Conservation (phyloP, 2,797 vertebrate genomes). For the Echeneis naucrates region DNA sequence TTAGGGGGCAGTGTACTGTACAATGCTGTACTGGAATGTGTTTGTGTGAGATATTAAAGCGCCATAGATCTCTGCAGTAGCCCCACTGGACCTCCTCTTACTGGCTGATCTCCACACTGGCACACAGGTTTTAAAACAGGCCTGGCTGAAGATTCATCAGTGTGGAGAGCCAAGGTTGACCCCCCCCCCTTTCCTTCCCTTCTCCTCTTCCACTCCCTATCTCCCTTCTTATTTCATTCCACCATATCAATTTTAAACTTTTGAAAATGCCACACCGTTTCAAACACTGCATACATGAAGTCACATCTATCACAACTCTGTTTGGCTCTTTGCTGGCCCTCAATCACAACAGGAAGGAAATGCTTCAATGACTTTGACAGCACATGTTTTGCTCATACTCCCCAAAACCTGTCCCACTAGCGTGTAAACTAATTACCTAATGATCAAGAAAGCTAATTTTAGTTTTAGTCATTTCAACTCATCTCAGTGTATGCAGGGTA, state of each 20-base stretch:
- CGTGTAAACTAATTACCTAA: background rate
- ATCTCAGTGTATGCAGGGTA: too few relatives aligned
- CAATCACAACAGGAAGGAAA: background rate
- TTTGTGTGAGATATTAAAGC: conserved; percentile 80
- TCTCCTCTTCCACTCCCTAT: background rate
- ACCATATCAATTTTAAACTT: conserved; percentile 38
- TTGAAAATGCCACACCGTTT: conserved; percentile 23
- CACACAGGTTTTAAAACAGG: conserved; percentile 79
- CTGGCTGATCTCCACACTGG: conserved; percentile 77
- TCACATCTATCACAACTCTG: background rate
- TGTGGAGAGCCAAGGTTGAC: conserved; percentile 71
- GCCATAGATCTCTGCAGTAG: conserved; percentile 71
- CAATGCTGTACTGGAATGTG: conserved; percentile 60
- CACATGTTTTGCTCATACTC: background rate
- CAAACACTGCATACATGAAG: background rate
- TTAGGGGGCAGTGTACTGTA: conserved; percentile 47
- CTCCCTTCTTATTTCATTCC: background rate
- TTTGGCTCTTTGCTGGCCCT: conserved; percentile 7
- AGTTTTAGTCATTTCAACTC: background rate
- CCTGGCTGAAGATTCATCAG: conserved; percentile 84
- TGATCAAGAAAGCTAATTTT: background rate
- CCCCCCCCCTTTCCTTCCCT: conserved; percentile 1
- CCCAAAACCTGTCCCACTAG: background rate
- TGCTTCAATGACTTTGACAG: conserved; percentile 10
- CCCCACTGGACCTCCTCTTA: conserved; percentile 79